Evolutionary conservation across 2,888 invertebrate species (phyloP), one percentile per base, ranked within the genome.

Genomic region (Macrosiphum euphorbiae): DNA sequence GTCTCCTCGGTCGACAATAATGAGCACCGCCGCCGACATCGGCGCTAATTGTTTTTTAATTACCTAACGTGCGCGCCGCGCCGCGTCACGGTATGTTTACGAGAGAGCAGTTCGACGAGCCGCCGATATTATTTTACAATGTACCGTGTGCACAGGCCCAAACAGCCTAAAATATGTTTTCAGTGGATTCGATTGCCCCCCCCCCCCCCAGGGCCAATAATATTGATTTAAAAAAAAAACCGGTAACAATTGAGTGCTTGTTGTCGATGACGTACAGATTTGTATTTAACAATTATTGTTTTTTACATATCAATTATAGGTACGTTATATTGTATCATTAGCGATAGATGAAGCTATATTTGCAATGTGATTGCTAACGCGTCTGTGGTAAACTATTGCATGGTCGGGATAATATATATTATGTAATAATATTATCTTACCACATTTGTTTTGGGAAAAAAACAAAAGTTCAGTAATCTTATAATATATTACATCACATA

Each of bases 1-100:
- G 88, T 92, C 92, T 88, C 50, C 67, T 44, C 88, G 78, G 88
- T 92, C 88, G 92, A 92, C 92, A 92, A 92, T 92, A 88, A 88
- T 67, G 87, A 92, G 87, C 88, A 41, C 67, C 35, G 24, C 58
- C 85, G 20, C 44, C 58, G 87, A 52, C 88, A 67, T 26, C 67
- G 92, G n/a, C 92, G 91, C 92, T 92, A 92, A 92, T 92, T 92
- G 92, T 67, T 92, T 92, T 92, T 92, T 92, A 92, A 92, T 92
- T 92, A 92, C 92, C 52, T 35, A 35, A 78, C 78, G 78, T 78
- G 78, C 7, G 78, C 35, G 78, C 78, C 35, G 20, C 78, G 78
- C 7, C 91, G 85, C 13, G 13, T 84, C 90, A 26, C 78, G 8
- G 35, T 78, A 35, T 20, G n/a, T 78, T 20, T 13, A 35, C 20